Percentiles rank a stretch among this genome's conserved stretches.
These are phyloP conservation scores for Anoura caudifer DNA, from an alignment of 2,113 vertebrate genomes.

Conservation along the genomic window DNA sequence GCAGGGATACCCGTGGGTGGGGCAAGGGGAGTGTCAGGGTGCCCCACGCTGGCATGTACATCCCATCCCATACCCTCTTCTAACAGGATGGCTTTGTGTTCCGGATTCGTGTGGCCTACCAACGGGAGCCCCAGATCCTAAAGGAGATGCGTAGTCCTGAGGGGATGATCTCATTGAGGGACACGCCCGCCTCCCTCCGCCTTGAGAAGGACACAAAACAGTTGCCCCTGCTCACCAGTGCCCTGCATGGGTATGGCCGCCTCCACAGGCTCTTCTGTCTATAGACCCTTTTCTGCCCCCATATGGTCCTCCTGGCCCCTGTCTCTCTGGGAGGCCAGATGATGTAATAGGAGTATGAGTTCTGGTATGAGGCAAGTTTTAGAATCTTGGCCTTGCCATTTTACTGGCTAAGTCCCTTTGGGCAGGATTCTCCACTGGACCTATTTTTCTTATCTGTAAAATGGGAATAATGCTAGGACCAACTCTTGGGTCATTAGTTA, in stretches of 20 bases:
- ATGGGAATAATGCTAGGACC: background rate
- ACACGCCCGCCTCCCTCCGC: constrained; percentile 87
- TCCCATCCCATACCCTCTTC: background rate
- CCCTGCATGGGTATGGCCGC: constrained; percentile 88
- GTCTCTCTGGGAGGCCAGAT: background rate
- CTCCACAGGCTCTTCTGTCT: background rate
- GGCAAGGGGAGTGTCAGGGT: background rate
- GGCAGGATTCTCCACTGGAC: background rate
- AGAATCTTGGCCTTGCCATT: background rate
- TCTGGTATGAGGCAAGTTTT: background rate
- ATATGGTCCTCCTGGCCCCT: background rate
- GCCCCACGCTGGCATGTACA: background rate
- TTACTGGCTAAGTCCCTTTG: background rate
- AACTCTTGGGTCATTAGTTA: background rate
- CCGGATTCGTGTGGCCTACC: constrained; percentile 93
- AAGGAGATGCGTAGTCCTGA: constrained; percentile 87
- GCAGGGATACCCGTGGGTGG: background rate
- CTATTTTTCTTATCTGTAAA: background rate
- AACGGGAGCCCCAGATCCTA: constrained; percentile 92
- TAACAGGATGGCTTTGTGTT: constrained; percentile 92
- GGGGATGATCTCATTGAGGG: constrained; percentile 89
- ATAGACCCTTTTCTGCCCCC: background rate
- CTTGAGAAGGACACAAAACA: constrained; percentile 89
- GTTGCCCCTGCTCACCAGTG: constrained; percentile 91
- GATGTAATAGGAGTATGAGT: background rate